These are phyloP conservation scores for Pao palembangensis DNA, from an alignment of 2,113 vertebrate species.

Conservation along the genomic window DNA sequence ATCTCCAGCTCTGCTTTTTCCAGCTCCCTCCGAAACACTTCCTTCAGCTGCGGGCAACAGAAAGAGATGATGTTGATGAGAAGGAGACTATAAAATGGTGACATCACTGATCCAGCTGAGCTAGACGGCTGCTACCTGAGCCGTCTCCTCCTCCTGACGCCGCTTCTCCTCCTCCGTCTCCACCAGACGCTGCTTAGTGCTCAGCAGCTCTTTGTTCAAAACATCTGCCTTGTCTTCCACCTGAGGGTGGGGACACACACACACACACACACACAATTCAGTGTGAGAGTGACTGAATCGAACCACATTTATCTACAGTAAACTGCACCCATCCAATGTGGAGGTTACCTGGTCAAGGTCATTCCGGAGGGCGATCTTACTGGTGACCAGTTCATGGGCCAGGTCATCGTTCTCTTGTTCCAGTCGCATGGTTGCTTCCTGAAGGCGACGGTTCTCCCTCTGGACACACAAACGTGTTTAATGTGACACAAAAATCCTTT, in stretches of 20 bases:
- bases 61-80: neutral
- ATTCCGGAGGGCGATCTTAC: slow-evolving; percentile 95
- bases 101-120: neutral
- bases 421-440: slow-evolving; percentile 96
- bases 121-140: slow-evolving; percentile 78
- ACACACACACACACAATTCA: neutral
- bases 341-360: slow-evolving; percentile 91
- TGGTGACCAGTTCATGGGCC: slow-evolving; percentile 96
- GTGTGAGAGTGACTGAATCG: too few relatives aligned
- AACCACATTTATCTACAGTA: too few relatives aligned
- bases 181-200: slow-evolving; percentile 92
- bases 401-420: slow-evolving; percentile 98
- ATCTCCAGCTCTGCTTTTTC: slow-evolving; percentile 97
- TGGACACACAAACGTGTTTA: slow-evolving; percentile 49
- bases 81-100: too few relatives aligned
- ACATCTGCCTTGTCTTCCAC: slow-evolving; percentile 96
- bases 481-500: too few relatives aligned
- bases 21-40: slow-evolving; percentile 94
- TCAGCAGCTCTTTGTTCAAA: slow-evolving; percentile 93
- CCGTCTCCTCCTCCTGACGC: slow-evolving; percentile 93
- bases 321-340: neutral
- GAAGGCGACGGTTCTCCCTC: slow-evolving; percentile 96
- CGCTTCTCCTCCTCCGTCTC: slow-evolving; percentile 95
- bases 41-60: slow-evolving; percentile 81
- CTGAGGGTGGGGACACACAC: slow-evolving; percentile 63